These are phyloP conservation scores for Scaptomyza montana DNA, from an alignment of 1,140 invertebrate genomes.

Conservation along the genomic window DNA sequence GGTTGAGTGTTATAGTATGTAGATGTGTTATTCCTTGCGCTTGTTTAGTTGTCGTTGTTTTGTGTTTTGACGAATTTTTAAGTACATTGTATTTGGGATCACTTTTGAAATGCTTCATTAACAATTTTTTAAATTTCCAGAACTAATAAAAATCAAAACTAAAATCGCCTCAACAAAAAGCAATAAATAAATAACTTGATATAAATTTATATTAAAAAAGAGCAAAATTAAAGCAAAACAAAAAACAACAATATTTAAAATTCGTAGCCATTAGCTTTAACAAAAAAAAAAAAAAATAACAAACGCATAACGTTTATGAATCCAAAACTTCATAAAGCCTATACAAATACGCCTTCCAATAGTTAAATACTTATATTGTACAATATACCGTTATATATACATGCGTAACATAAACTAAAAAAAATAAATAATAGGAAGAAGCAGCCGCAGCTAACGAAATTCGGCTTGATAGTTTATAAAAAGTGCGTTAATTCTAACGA, in stretches of 20 bases:
- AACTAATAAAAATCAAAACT: constrained; percentile 29
- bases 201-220: constrained; percentile 16
- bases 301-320: constrained; percentile 57
- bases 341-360: constrained; percentile 77
- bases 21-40: constrained; percentile 19
- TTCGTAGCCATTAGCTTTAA: constrained; percentile 72
- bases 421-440: constrained; percentile 13
- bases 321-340: constrained; percentile 58
- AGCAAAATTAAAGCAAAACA: constrained; percentile 11
- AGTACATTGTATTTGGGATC: constrained; percentile 25
- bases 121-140: constrained; percentile 53
- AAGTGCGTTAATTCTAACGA: constrained; percentile 72
- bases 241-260: constrained; percentile 12
- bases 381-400: constrained; percentile 57
- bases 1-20: constrained; percentile 2
- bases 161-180: constrained; percentile 67
- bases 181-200: constrained; percentile 55
- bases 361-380: constrained; percentile 64
- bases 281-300: constrained; percentile 12
- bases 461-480: constrained; percentile 26
- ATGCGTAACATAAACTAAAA: constrained; percentile 26
- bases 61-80: constrained; percentile 18
- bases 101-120: constrained; percentile 10
- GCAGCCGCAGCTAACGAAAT: neutral
- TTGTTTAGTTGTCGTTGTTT: constrained; percentile 37